phyloP scores from a whole-genome alignment of 2,888 invertebrate species.

The Periphyllus acericola region DNA sequence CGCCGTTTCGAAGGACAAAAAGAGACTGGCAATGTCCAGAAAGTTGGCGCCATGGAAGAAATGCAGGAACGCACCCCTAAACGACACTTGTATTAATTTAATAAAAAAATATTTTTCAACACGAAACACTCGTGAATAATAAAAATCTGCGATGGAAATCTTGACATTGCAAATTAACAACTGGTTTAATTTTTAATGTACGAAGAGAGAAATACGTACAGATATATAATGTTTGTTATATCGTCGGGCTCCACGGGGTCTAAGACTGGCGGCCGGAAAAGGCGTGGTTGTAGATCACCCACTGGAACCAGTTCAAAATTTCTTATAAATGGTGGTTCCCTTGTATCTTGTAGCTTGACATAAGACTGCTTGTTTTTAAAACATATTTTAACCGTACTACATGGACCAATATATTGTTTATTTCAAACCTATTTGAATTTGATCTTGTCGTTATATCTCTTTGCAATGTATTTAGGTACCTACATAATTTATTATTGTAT shows the following conservation, averaged over 20 bases:
- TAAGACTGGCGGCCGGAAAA: slow-evolving; percentile 57
- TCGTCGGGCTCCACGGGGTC: slow-evolving; percentile 52
- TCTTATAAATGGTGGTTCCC: slow-evolving; percentile 45
- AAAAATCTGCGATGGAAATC: slow-evolving; percentile 34
- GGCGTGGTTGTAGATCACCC: slow-evolving; percentile 61
- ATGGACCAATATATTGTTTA: background rate
- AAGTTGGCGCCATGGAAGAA: slow-evolving; percentile 32
- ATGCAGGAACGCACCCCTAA: slow-evolving; percentile 4
- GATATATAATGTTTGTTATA: slow-evolving; percentile 17
- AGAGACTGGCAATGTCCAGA: background rate
- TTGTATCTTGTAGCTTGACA: background rate
- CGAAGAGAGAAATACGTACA: background rate
- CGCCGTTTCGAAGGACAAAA: slow-evolving; percentile 42
- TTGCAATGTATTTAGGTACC: background rate
- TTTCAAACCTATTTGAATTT: background rate
- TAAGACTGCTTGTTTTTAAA: background rate
- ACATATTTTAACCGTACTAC: background rate
- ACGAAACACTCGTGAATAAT: background rate
- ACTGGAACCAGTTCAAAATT: slow-evolving; percentile 60
- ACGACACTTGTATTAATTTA: background rate
- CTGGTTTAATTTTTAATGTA: slow-evolving; percentile 3
- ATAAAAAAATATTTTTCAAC: slow-evolving; percentile 13
- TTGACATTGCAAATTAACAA: slow-evolving; percentile 43
- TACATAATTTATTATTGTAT: too few relatives aligned
- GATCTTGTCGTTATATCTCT: background rate